Evolutionary conservation across 2,113 vertebrate genomes (phyloP).

Genomic region (Centropus unirufus): DNA sequence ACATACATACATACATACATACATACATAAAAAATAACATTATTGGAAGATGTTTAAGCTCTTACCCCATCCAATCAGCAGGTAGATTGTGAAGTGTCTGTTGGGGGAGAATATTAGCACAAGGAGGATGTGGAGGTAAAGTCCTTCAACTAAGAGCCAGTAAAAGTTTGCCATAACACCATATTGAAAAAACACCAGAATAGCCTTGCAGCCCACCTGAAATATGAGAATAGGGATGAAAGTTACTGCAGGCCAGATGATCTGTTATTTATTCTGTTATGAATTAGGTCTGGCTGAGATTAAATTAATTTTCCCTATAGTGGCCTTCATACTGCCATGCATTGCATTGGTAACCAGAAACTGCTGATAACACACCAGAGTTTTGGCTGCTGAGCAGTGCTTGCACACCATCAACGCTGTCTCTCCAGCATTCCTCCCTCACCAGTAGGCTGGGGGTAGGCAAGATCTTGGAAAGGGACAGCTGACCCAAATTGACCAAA

Average conservation of each 20-base stretch:
- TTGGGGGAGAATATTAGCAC: constrained; percentile 83
- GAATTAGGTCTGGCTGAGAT: too few relatives aligned
- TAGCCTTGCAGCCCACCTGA: constrained; percentile 89
- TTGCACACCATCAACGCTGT: too few relatives aligned
- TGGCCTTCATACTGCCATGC: too few relatives aligned
- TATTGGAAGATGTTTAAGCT: not conserved
- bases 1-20: not conserved
- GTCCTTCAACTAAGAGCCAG: constrained; percentile 93
- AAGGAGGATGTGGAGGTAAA: constrained; percentile 91
- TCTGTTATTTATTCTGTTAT: not conserved
- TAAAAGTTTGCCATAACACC: constrained; percentile 93
- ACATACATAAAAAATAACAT: not conserved
- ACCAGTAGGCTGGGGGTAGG: too few relatives aligned
- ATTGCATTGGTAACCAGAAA: too few relatives aligned
- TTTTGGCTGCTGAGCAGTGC: too few relatives aligned
- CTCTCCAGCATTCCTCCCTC: too few relatives aligned
- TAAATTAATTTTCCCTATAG: too few relatives aligned
- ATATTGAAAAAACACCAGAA: constrained; percentile 90
- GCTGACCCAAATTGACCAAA: too few relatives aligned
- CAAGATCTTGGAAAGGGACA: too few relatives aligned
- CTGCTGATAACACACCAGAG: too few relatives aligned
- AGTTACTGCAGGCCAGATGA: not conserved
- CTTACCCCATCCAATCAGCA: constrained; percentile 94
- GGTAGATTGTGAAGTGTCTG: constrained; percentile 82
- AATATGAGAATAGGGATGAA: constrained; percentile 28